These are phyloP conservation scores for Choreutis nemorana DNA, from an alignment of 2,888 invertebrate genomes.

Conservation along the genomic window DNA sequence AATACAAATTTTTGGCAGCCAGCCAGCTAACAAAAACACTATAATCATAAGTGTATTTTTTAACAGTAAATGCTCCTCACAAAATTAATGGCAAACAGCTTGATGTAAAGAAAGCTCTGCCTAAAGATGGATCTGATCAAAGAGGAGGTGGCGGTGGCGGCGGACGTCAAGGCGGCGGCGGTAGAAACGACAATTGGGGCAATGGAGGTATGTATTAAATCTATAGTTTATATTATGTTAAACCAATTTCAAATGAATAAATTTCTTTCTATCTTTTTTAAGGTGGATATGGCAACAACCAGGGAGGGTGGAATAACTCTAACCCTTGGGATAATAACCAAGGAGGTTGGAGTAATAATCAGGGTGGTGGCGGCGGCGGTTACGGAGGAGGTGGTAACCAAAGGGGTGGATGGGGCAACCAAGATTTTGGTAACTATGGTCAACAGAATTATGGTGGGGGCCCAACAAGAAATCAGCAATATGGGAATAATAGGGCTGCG, in stretches of 20 bases:
- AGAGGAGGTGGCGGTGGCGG: slow-evolving; percentile 54
- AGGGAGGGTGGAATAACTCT: slow-evolving; percentile 8
- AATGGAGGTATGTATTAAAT: slow-evolving; percentile 29
- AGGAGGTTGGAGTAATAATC: slow-evolving; percentile 40
- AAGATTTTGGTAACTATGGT: slow-evolving; percentile 80
- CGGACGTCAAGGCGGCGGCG: slow-evolving; percentile 51
- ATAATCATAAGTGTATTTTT: slow-evolving; percentile 4
- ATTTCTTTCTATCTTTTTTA: slow-evolving; percentile 18
- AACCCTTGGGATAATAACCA: slow-evolving; percentile 20
- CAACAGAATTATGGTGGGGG: slow-evolving; percentile 88
- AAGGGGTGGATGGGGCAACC: slow-evolving; percentile 63
- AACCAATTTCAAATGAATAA: background rate
- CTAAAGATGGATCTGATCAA: slow-evolving; percentile 75
- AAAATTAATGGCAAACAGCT: slow-evolving; percentile 86
- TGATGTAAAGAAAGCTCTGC: slow-evolving; percentile 93
- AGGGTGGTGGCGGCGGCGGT: slow-evolving; percentile 45
- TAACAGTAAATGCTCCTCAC: slow-evolving; percentile 81
- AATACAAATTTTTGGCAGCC: background rate
- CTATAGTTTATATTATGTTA: background rate
- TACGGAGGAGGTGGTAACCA: slow-evolving; percentile 58
- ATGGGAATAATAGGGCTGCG: slow-evolving; percentile 72
- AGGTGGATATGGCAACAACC: slow-evolving; percentile 56
- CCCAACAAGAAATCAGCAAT: slow-evolving; percentile 81
- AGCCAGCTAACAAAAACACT: background rate
- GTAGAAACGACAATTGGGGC: slow-evolving; percentile 20